Base-by-base conservation (phyloP, 2,888 invertebrate species). In the Hydrotaea diabolus region DNA sequence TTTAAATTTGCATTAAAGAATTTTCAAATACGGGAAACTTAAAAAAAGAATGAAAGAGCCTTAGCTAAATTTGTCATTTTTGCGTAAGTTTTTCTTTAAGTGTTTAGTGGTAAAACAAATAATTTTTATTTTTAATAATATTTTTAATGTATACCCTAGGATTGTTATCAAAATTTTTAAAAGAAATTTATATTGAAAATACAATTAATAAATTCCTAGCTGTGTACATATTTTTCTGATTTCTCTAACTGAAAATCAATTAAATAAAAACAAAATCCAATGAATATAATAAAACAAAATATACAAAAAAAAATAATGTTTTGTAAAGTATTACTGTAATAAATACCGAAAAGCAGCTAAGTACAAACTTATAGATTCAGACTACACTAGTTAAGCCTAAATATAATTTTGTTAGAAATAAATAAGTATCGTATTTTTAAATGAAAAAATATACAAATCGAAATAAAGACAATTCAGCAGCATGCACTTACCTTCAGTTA, bases 401-500 rank as follows among this genome's bases (percentile, higher is more conserved):
- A 75, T 57, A 36, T 53, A 79, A 59, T 46, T 17, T 36, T 66
- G 69, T 55, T 57, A 43, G 76, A 75, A 77, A 75, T 55, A 57
- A 53, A 55, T 66, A 80, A 53, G 57, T 69, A 31, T 77, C 57
- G 43, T 4, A 31, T 31, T 31, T 31, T 7, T 7, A 31, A 31
- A n/a, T n/a, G n/a, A 31, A 31, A 31, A 23, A 79, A 82, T 39
- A 39, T 11, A 8, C 39, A 39, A 39, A 11, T 39, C 39, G 39
- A 39, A 39, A 73, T 53, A 23, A 53, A 80, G 36, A 64, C 72
- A 82, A 73, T 53, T 74, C 87, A 90, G 89, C 88, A 88, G 89
- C 90, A 91, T 91, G 91, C 90, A 93, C 95, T 94, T 93, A 98
- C 98, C 98, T 96, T 98, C 97, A 95, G 97, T 96, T 94, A 98